Percentiles rank a stretch among this genome's conserved stretches.
Conservation (phyloP, 2,888 invertebrate genomes). For the Heliconius charithonia region DNA sequence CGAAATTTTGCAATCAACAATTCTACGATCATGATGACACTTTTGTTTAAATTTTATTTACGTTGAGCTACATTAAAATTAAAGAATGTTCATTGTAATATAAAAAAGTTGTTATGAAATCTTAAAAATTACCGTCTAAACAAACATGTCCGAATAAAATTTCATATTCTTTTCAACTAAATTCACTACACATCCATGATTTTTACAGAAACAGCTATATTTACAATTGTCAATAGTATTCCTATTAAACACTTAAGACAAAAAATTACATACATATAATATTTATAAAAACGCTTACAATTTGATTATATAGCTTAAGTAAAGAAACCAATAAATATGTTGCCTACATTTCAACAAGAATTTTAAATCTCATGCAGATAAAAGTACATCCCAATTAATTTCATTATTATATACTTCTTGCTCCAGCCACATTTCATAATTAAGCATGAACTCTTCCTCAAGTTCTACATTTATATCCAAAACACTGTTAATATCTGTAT, state of each 20-base stretch:
- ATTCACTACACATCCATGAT: conserved; percentile 17
- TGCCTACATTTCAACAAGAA: conserved; percentile 24
- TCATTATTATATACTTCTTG: conserved; percentile 96
- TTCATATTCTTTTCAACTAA: background rate
- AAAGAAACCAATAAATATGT: conserved; percentile 34
- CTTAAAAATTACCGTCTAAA: background rate
- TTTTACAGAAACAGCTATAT: conserved; percentile 16
- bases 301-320: conserved; percentile 31
- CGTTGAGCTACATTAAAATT: background rate
- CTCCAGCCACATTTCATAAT: conserved; percentile 97
- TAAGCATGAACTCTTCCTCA: conserved; percentile 95
- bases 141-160: background rate
- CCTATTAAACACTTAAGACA: conserved; percentile 5
- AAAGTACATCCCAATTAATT: conserved; percentile 51
- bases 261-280: conserved; percentile 18
- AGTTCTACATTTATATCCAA: conserved; percentile 91
- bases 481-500: conserved; percentile 92
- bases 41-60: background rate
- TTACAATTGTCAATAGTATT: conserved; percentile 12
- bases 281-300: conserved; percentile 33
- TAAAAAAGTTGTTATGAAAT: background rate
- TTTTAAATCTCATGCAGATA: conserved; percentile 41
- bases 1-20: background rate
- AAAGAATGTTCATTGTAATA: background rate
- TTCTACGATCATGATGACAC: background rate